Percentiles rank a stretch among this genome's conserved stretches.
Conservation (phyloP, 2,888 invertebrate genomes). For the Luffia ferchaultella region DNA sequence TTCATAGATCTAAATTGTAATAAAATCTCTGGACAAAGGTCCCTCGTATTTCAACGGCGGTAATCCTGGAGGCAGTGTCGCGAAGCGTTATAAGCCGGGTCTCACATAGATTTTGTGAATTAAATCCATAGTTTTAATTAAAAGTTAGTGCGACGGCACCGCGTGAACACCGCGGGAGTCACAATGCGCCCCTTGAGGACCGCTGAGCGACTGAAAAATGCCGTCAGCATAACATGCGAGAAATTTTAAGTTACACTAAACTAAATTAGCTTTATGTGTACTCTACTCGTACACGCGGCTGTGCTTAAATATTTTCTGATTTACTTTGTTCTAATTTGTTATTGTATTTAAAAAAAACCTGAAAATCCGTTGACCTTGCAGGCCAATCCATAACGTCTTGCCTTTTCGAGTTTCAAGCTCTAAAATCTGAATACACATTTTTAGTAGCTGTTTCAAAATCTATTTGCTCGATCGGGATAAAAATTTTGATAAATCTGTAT, state of each 20-base stretch:
- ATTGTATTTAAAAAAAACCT: neutral
- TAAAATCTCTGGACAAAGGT: neutral
- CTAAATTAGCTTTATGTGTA: neutral
- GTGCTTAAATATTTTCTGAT: neutral
- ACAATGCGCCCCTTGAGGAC: neutral
- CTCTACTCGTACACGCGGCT: no score
- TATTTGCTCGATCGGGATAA: no score
- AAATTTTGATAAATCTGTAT: no score
- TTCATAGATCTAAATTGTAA: neutral
- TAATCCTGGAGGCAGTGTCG: neutral
- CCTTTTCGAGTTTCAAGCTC: no score
- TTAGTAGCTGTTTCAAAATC: no score
- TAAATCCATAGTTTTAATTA: slow-evolving; percentile 42
- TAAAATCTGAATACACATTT: no score
- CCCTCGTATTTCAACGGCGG: neutral
- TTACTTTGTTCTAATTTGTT: neutral
- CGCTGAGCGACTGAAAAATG: neutral
- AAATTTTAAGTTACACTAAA: neutral
- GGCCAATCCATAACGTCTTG: neutral
- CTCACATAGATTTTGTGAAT: neutral
- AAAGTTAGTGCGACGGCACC: slow-evolving; percentile 27
- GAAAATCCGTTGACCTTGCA: neutral
- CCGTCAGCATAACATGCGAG: neutral
- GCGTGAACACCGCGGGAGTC: no score
- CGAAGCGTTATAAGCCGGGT: neutral